Base-by-base conservation (phyloP, 2,113 vertebrate species). In the Agapornis roseicollis region DNA sequence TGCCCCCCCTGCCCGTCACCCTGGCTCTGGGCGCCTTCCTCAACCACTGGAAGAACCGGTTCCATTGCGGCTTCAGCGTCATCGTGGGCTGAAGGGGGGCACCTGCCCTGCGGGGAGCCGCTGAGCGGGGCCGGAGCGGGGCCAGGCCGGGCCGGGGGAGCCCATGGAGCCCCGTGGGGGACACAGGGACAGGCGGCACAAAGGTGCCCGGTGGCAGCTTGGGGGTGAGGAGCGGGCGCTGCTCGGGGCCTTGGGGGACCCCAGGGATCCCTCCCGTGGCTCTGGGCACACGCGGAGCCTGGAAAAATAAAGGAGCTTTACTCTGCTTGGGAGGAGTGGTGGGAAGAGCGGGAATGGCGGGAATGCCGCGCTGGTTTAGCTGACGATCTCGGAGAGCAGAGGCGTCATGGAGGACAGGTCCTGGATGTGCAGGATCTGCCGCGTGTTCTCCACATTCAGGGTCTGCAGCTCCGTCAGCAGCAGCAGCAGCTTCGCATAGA, bases 21-120 rank as follows among this genome's bases (percentile, higher is more conserved):
- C 97, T 99, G 17, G 99, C 99, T 35, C 98, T 99, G 58, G 99
- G 99, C 1, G 99, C 99, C 71, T 99, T 99, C 96, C 99, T 99
- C 56, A 99, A 99, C 94, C 99, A 99, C 97, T 98, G 98, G 98
- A 99, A 98, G 50, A 98, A 99, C 96, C 99, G 99, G 35, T 98
- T 99, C 94, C 99, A 99, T 71, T 99, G 99, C 41, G 99, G 99
- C 55, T 98, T 99, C 37, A 99, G 98, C 11, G 96, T 99, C 97
- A 99, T 98, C 7, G 99, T 99, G 96, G 99, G 99, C 91, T 99
- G 98, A 98, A 78, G 55, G 60, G 39, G 3, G 72, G 53, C 90
- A 20, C 78, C 35, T 11, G 4, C 66, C 81, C 88, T 89, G 92
- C 94, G 84, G 93, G 80, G 94, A 96, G 93, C 35, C 17, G 0